Evolutionary conservation across 2,113 vertebrate species (phyloP).

Genomic region (Podocnemis expansa): DNA sequence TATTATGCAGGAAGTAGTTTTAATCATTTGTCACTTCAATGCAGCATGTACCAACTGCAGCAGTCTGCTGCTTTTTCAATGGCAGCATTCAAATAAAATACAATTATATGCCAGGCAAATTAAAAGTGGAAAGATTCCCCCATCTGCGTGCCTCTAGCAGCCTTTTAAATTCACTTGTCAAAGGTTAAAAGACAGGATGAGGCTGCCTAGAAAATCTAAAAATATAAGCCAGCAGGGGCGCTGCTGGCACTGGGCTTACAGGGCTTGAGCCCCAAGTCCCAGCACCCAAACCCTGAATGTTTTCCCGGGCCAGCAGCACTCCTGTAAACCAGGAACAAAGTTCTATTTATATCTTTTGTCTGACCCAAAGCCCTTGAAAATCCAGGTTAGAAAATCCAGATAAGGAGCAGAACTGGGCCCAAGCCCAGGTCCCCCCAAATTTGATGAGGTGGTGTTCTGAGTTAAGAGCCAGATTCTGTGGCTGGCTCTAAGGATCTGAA

Average conservation of each 20-base stretch:
- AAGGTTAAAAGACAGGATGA: background rate
- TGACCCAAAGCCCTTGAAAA: background rate
- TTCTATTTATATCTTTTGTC: background rate
- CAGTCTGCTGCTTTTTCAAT: background rate
- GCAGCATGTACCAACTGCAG: background rate
- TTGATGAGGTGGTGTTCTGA: conserved; percentile 18
- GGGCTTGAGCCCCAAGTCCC: too few species aligned
- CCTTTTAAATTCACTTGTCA: conserved; percentile 40
- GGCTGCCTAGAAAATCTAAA: conserved; percentile 11
- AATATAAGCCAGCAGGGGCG: too few species aligned
- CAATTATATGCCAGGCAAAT: conserved; percentile 25
- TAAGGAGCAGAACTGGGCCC: background rate
- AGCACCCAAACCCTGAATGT: too few species aligned
- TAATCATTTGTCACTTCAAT: conserved; percentile 43
- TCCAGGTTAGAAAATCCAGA: background rate
- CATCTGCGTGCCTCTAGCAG: background rate
- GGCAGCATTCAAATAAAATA: background rate
- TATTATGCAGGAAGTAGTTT: conserved; percentile 45
- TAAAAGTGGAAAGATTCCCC: background rate
- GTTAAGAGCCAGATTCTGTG: conserved; percentile 5
- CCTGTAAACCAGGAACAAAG: background rate
- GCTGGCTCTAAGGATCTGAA: background rate
- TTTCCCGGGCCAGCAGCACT: too few species aligned
- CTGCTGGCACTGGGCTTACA: too few species aligned
- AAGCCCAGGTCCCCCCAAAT: background rate